phyloP scores from a whole-genome alignment of 2,888 invertebrate genomes.

The Erannis defoliaria region DNA sequence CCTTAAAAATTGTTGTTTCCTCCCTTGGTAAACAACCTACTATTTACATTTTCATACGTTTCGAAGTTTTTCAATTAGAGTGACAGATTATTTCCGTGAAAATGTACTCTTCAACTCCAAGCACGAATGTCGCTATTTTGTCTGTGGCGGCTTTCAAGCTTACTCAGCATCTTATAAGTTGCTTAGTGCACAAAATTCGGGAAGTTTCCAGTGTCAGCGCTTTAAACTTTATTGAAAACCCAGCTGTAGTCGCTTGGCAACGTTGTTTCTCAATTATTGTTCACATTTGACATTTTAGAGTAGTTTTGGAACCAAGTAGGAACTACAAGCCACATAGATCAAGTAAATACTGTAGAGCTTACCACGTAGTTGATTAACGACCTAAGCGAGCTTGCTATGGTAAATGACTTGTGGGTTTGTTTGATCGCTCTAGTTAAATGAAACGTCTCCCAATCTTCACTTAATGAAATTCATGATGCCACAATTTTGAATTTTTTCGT shows the following conservation, averaged over 20 bases:
- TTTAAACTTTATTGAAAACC: slow-evolving; percentile 13
- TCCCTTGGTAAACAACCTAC: too few species aligned
- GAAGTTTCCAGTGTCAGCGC: slow-evolving; percentile 15
- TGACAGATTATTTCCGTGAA: slow-evolving; percentile 2
- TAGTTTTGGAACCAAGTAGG: not conserved
- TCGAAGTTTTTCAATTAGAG: too few species aligned
- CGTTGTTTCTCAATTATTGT: not conserved
- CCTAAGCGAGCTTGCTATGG: not conserved
- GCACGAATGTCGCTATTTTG: slow-evolving; percentile 36
- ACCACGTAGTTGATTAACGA: slow-evolving; percentile 8
- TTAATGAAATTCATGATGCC: too few species aligned
- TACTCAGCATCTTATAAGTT: slow-evolving; percentile 11
- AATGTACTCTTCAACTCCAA: not conserved
- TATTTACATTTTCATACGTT: not conserved
- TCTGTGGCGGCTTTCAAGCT: slow-evolving; percentile 13
- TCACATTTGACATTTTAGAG: slow-evolving; percentile 16
- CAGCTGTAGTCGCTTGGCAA: not conserved
- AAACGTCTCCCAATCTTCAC: too few species aligned
- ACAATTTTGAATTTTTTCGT: too few species aligned
- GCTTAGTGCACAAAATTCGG: slow-evolving; percentile 20
- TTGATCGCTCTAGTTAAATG: slow-evolving; percentile 13
- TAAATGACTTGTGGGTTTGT: slow-evolving; percentile 7
- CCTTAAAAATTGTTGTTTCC: too few species aligned
- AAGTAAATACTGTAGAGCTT: not conserved
- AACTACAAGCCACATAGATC: slow-evolving; percentile 7